Conservation (phyloP, 2,113 vertebrate genomes). For the Proteles cristata region DNA sequence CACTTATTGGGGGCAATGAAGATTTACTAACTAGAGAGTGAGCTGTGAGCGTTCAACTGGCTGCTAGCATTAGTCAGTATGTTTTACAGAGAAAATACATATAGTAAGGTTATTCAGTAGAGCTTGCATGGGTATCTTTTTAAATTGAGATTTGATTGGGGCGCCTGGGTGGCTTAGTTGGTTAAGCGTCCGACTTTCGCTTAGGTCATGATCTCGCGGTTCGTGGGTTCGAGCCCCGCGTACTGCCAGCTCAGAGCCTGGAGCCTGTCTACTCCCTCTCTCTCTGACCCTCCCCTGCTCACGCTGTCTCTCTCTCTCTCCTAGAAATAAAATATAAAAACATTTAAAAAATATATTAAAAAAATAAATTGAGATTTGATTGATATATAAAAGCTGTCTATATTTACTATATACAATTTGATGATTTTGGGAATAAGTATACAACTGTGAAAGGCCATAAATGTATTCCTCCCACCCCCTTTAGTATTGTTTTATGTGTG, state of each 20-base stretch:
- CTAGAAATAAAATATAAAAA: too few relatives aligned
- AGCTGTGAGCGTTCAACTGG: background rate
- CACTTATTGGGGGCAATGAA: background rate
- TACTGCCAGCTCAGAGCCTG: too few relatives aligned
- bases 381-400: background rate
- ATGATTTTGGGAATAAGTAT: background rate
- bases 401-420: background rate
- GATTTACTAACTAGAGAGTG: background rate
- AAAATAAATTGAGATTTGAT: background rate
- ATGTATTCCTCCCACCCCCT: background rate
- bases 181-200: too few relatives aligned
- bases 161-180: too few relatives aligned
- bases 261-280: too few relatives aligned
- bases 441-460: background rate
- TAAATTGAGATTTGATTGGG: background rate
- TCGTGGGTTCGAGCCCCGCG: too few relatives aligned
- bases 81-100: background rate
- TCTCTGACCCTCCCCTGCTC: too few relatives aligned
- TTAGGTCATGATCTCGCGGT: too few relatives aligned
- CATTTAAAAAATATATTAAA: too few relatives aligned
- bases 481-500: background rate
- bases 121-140: background rate
- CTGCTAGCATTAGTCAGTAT: background rate
- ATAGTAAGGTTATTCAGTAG: background rate
- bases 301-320: too few relatives aligned